Conservation (phyloP, 1,140 invertebrate species). For the Steinernema feltiae region DNA sequence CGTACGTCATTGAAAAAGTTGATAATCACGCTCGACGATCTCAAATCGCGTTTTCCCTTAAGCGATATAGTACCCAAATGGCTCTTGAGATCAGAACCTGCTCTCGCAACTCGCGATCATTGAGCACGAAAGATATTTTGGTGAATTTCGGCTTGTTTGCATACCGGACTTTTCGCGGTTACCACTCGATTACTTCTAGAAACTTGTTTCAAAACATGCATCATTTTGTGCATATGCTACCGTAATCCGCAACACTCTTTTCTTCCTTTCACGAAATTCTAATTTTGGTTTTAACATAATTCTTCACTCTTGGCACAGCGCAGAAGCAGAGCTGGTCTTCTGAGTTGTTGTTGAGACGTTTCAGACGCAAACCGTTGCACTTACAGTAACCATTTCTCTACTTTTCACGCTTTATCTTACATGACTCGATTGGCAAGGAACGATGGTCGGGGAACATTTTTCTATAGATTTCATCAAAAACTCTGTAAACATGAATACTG, state of each 20-base stretch:
- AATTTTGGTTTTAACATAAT: too few relatives aligned
- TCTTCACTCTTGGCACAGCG: too few relatives aligned
- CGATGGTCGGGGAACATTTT: too few relatives aligned
- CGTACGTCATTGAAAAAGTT: neutral
- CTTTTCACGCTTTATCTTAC: too few relatives aligned
- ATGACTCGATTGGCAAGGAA: too few relatives aligned
- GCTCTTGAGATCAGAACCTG: conserved; percentile 9
- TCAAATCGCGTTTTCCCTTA: neutral
- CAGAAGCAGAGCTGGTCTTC: too few relatives aligned
- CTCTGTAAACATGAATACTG: too few relatives aligned
- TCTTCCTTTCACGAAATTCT: neutral
- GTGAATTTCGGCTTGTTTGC: neutral
- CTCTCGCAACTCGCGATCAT: neutral
- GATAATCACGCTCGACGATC: neutral
- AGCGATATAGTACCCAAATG: neutral
- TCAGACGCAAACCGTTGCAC: too few relatives aligned
- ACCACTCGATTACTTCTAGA: neutral
- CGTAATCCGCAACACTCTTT: neutral
- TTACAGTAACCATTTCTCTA: too few relatives aligned
- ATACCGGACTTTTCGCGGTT: neutral
- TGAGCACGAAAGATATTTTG: neutral
- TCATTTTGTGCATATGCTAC: neutral
- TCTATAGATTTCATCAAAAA: too few relatives aligned
- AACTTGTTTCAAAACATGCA: neutral
- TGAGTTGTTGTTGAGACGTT: too few relatives aligned